Evolutionary conservation across 1,140 invertebrate species (phyloP), one percentile per base, ranked within the genome.

Genomic region (Panonychus citri): DNA sequence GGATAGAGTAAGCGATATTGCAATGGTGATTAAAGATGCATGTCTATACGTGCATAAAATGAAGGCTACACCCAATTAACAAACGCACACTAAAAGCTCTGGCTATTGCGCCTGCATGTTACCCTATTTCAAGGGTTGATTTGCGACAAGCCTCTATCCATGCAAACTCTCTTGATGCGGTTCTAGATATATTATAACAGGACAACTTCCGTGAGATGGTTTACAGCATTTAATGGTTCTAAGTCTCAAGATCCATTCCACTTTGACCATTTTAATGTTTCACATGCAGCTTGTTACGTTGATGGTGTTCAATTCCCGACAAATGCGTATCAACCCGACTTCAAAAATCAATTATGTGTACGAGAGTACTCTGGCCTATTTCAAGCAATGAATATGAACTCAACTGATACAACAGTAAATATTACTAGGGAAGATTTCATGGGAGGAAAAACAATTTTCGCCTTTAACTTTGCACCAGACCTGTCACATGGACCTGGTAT

Each of bases 1-100:
- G 26, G 56, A 62, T 26, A 58, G 61, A 57, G 61, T 64, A 55
- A 62, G 66, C 62, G 53, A 65, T 54, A 8, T 13, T 42, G 51
- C 17, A 42, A 59, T 61, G 53, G 59, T 53, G 19, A 26, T 13
- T 34, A 21, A 51, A 15, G 59, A 65, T 60, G 64, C 66, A 56
- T 3, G 10, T 15, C 15, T 55, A 3, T 28, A 26, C 25, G 24
- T 43, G 5, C 15, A n/a, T 21, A 42, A 17, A 43, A 2, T n/a
- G 5, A 26, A 24, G 3, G 40, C 26, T 8, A 42, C 57, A 0
- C 39, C 55, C 17, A 57, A 0, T 17, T 55, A 30, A 3, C 63
- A 15, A 21, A 39, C 10, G 62, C 60, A 39, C 40, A 62, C 2
- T 55, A 49, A 8, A 5, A 17, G 57, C 51, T 48, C 46, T 61